Evolutionary conservation across 1,140 invertebrate species (phyloP).

Genomic region (Colletes latitarsis): DNA sequence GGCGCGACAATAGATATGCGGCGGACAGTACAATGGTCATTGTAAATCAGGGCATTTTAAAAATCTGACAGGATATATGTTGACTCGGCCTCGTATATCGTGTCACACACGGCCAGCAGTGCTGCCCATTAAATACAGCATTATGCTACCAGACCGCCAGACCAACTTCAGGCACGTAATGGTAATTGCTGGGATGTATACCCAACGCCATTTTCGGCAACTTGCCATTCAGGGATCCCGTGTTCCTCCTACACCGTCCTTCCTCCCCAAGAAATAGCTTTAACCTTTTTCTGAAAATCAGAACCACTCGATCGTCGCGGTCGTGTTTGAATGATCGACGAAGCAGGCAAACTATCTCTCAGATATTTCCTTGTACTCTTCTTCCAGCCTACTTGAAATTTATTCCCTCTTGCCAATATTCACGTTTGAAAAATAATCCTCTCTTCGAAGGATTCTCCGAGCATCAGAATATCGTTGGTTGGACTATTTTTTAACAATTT

Average conservation of each 20-base stretch:
- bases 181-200: slow-evolving; percentile 76
- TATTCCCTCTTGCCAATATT: too few relatives aligned
- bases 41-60: slow-evolving; percentile 80
- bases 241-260: slow-evolving; percentile 24
- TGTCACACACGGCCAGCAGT: slow-evolving; percentile 67
- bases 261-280: not conserved
- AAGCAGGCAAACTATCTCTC: not conserved
- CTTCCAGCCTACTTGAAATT: not conserved
- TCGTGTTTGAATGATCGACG: slow-evolving; percentile 13
- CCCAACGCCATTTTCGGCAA: slow-evolving; percentile 76
- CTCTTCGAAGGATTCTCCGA: too few relatives aligned
- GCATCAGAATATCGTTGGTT: too few relatives aligned
- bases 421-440: too few relatives aligned
- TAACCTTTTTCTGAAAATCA: slow-evolving; percentile 8
- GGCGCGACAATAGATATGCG: slow-evolving; percentile 77
- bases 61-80: slow-evolving; percentile 79
- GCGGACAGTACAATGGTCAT: slow-evolving; percentile 76
- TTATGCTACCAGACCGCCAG: slow-evolving; percentile 74
- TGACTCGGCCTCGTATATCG: slow-evolving; percentile 78
- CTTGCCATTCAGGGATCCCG: slow-evolving; percentile 67
- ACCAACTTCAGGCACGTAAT: slow-evolving; percentile 72
- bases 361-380: not conserved
- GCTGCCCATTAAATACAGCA: slow-evolving; percentile 79
- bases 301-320: slow-evolving; percentile 4
- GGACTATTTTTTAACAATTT: too few relatives aligned